These are phyloP conservation scores for Zelleria hepariella DNA, from an alignment of 2,888 invertebrate genomes.

Conservation along the genomic window DNA sequence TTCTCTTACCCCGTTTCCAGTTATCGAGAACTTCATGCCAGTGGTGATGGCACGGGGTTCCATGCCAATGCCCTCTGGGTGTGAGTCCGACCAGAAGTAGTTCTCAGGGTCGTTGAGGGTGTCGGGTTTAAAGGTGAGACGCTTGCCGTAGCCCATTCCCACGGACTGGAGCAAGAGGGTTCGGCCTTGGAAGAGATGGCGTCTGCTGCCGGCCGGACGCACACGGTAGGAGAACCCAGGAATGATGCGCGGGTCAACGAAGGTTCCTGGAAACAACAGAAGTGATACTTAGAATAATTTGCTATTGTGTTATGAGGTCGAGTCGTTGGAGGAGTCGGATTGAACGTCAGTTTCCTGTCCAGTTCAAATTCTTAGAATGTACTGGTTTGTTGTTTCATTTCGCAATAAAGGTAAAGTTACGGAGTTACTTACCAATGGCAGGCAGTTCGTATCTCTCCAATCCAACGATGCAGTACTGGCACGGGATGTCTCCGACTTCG, in stretches of 20 bases:
- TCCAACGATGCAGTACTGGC: constrained; percentile 76
- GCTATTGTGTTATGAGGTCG: too few species aligned
- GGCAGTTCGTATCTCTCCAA: constrained; percentile 78
- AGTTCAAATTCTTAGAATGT: too few species aligned
- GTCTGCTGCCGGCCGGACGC: constrained; percentile 75
- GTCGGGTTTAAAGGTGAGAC: constrained; percentile 80
- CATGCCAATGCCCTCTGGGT: constrained; percentile 79
- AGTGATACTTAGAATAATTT: not conserved
- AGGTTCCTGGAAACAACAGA: constrained; percentile 68
- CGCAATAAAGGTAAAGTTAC: not conserved
- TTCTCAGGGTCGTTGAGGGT: constrained; percentile 73
- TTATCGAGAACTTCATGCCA: constrained; percentile 76
- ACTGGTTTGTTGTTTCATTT: not conserved
- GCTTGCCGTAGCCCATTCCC: constrained; percentile 83
- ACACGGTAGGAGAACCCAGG: constrained; percentile 82
- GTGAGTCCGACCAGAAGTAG: constrained; percentile 85
- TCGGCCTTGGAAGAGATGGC: constrained; percentile 76
- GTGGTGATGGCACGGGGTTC: constrained; percentile 77
- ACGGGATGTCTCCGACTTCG: constrained; percentile 76
- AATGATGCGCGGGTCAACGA: constrained; percentile 78
- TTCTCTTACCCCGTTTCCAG: constrained; percentile 69
- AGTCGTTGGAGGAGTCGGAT: too few species aligned
- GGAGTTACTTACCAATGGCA: constrained; percentile 72
- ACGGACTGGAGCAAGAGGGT: constrained; percentile 75
- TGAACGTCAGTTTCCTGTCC: too few species aligned